Conservation (phyloP, 2,888 invertebrate genomes). For the Lithophane socia region DNA sequence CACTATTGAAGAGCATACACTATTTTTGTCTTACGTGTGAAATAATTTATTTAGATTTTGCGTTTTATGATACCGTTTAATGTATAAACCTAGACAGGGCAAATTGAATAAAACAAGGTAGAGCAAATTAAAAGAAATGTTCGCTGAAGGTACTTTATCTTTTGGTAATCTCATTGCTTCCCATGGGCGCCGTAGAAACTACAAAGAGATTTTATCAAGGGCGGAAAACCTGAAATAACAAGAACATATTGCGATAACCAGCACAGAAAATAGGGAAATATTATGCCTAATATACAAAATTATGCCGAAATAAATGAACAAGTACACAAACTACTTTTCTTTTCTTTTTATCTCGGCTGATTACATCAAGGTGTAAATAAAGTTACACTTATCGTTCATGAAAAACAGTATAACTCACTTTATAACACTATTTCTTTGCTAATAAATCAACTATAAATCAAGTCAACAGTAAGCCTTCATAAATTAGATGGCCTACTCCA, state of each 20-base stretch:
- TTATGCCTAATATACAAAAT: not conserved
- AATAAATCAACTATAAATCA: conserved; percentile 13
- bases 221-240: conserved; percentile 9
- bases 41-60: conserved; percentile 52
- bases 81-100: not conserved
- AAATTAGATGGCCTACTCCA: conserved; percentile 36
- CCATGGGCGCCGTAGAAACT: conserved; percentile 20
- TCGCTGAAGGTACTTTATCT: conserved; percentile 30
- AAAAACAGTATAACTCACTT: not conserved
- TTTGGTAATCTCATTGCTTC: conserved; percentile 24
- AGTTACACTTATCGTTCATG: not conserved
- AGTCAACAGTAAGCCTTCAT: conserved; percentile 16
- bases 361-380: not conserved
- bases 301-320: not conserved
- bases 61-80: conserved; percentile 32
- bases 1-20: conserved; percentile 18
- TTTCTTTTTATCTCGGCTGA: not conserved
- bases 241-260: conserved; percentile 12
- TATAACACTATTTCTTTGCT: not conserved
- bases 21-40: conserved; percentile 14
- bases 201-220: conserved; percentile 15
- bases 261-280: not conserved
- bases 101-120: not conserved
- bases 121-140: conserved; percentile 46
- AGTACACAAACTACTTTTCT: not conserved